Conservation (phyloP, 2,797 vertebrate genomes). For the Eulemur rubriventer region DNA sequence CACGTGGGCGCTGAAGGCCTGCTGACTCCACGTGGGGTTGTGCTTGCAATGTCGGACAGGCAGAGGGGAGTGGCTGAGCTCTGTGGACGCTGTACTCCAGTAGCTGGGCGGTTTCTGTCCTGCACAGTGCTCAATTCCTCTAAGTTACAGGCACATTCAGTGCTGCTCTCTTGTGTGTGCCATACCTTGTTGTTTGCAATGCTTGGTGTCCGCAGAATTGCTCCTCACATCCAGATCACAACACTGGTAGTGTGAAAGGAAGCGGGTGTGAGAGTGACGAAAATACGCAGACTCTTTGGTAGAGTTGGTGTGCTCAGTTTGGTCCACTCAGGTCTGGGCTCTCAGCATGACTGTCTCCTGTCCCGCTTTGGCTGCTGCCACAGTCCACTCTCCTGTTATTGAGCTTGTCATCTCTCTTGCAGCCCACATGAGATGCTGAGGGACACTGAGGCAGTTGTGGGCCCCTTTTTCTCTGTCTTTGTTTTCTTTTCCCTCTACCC, state of each 20-base stretch:
- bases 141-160: accelerated
- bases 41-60: neutral
- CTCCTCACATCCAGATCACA: neutral
- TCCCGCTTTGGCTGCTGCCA: accelerated
- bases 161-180: accelerated
- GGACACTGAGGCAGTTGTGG: neutral
- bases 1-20: accelerated
- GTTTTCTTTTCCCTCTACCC: neutral
- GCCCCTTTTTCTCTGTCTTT: neutral
- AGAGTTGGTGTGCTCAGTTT: neutral
- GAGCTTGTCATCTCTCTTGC: accelerated
- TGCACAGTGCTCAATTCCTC: accelerated
- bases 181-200: neutral
- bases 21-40: accelerated
- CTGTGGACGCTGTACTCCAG: accelerated
- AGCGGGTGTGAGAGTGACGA: accelerated
- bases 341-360: accelerated
- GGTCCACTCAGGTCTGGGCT: neutral
- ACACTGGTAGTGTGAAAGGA: neutral
- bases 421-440: neutral
- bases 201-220: neutral
- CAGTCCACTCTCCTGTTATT: neutral
- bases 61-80: accelerated
- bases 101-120: accelerated
- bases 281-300: neutral